Evolutionary conservation across 1,140 invertebrate species (phyloP), one percentile per base, ranked within the genome.

Genomic region (Papilio helenus): DNA sequence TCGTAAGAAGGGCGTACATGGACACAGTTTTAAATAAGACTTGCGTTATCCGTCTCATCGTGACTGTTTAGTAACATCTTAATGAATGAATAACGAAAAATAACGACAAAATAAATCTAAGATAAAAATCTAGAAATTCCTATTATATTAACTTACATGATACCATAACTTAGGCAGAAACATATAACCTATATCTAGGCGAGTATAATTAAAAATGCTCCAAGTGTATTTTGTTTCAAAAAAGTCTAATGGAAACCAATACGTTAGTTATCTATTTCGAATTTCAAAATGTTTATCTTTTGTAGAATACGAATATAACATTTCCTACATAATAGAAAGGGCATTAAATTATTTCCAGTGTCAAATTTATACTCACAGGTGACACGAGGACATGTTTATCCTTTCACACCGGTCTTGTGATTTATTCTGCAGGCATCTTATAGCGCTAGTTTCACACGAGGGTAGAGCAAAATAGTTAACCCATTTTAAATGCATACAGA

Each of bases 311-410:
- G 58, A 65, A 65, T 23, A n/a, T 58, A 23, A 58, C 55, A 58
- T 14, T 65, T 26, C 18, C n/a, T 23, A 61, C 55, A 61, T 61
- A 61, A 61, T 61, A 26, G 58, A 61, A 61, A 61, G 58, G 23
- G 58, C 10, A 61, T 61, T 58, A 61, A 26, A 61, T 61, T 26
- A 61, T 61, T 26, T 26, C 23, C 23, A 26, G 23, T 61, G 58
- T 61, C 58, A 26, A 68, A 12, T 16, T 12, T 16, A 39, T 39
- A 39, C 34, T 39, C 34, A 29, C 61, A 68, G 61, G 61, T 68
- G 61, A 68, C 61, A 68, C 10, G 7, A 18, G 61, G 61, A 68
- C 61, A 68, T 26, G 29, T 68, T 68, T 68, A 68, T 68, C 61
- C 61, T 29, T 68, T 68, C 61, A 68, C 26, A 68, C 23, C 12